Evolutionary conservation across 2,888 invertebrate genomes (phyloP), one percentile per base, ranked within the genome.

Genomic region (Eristalinus aeneus): DNA sequence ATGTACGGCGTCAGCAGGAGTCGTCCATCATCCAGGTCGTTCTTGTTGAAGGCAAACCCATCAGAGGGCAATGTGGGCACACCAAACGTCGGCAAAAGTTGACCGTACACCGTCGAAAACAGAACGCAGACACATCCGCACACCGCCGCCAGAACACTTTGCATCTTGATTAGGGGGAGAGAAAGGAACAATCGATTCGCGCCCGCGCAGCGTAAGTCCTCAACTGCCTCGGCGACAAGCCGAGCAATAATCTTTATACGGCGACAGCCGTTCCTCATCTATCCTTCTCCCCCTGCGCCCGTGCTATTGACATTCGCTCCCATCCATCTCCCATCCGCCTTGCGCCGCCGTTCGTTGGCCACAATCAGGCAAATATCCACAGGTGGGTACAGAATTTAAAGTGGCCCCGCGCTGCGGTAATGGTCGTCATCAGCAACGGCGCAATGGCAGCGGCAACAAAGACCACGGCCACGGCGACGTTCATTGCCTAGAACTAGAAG

Each of bases 1-100:
- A 94, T 89, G 36, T 90, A 92, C 1, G 93, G 91, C 0, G 93
- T 93, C 54, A 94, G 89, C 71, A 93, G 90, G 74, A 94, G 89
- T 20, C 86, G 80, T 2, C 87, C 85, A 63, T 83, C 88, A 8
- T 85, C 74, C 54, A 87, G 56, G 54, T 87, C 87, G 46, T 61
- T 67, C 78, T 87, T 87, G 22, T 73, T 39, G 11, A 86, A 82
- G 1, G 39, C 71, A 16, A 78, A 69, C 32, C 56, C 73, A 39
- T 84, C 84, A n/a, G 77, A 58, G 8, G 64, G 53, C 63, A 88
- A 77, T 27, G 67, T 76, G 32, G 89, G 88, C 32, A 88, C 56
- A 60, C 75, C 87, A 72, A 89, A 89, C 10, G 87, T 87, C 20
- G 89, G 87, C 8, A 88, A 76, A 16, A 89, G 60, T 60, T 89